Base-by-base conservation (phyloP, 1,140 invertebrate species). In the Belonocnema kinseyi region DNA sequence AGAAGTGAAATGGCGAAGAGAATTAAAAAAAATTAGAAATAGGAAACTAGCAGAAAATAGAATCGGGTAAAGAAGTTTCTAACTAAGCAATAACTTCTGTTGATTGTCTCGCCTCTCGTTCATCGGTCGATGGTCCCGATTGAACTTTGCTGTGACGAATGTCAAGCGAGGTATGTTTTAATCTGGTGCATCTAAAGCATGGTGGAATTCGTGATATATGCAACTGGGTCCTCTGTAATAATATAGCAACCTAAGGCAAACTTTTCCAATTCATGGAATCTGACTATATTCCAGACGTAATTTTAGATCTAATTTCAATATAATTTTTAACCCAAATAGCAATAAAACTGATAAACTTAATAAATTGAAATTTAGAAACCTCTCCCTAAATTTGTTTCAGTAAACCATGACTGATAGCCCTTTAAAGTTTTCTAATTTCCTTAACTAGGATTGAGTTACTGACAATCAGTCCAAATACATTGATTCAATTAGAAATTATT, bases 101-200 rank as follows among this genome's bases (percentile, higher is more conserved):
- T 40, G 26, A 66, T 66, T 66, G 21, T 66, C 26, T 66, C 58
- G 58, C 7, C 21, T 33, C 26, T 66, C 58, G 26, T 33, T 3
- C 2, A 33, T 33, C 26, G 40, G 40, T 66, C 8, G 40, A 66
- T 16, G 26, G 3, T 66, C 1, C 13, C 13, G 13, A 66, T 33
- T 66, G 58, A 66, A 66, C 58, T 66, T 33, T 66, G 58, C 21
- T 26, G 11, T 40, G 56, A 61, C 58, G 58, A 66, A 66, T 33
- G 58, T 66, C 58, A 16, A 66, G 19, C 26, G 26, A 26, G 26
- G 26, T 66, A 14, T 26, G 58, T 16, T 66, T 66, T 66, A 66
- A 66, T 66, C 21, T 66, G 14, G 21, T 66, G 26, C 58, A 66
- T 66, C 58, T 66, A 33, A 66, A 66, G 56, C 33, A 61, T 61